Evolutionary conservation across 2,797 vertebrate species (phyloP).

Genomic region (Clarias platycephalus): DNA sequence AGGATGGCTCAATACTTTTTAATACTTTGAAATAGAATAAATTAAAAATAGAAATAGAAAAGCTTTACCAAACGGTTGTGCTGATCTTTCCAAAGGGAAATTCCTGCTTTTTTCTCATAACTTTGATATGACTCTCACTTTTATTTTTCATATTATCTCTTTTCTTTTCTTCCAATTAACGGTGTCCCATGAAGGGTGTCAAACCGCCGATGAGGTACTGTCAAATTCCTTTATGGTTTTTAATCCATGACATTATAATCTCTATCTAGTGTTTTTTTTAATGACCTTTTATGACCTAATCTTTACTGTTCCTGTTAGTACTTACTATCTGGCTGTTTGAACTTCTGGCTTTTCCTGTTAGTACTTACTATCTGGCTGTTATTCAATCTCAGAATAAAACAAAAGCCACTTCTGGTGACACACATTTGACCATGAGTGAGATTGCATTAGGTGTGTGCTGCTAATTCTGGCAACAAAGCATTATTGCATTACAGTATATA

Average conservation of each 20-base stretch:
- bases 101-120: neutral
- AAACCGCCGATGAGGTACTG: constrained; percentile 72
- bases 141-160: neutral
- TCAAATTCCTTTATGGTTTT: neutral
- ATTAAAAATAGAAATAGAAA: neutral
- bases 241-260: neutral
- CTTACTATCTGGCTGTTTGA: neutral
- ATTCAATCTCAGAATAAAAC: neutral
- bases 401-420: neutral
- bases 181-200: constrained; percentile 65
- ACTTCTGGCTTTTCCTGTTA: neutral
- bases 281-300: neutral
- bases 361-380: neutral
- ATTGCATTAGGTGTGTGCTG: neutral
- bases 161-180: neutral
- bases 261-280: neutral
- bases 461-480: neutral
- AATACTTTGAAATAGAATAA: neutral
- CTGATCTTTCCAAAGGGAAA: neutral
- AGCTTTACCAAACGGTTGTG: neutral
- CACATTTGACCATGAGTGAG: neutral
- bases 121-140: neutral
- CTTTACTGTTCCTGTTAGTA: neutral
- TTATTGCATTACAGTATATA: neutral
- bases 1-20: neutral